Percentiles rank a stretch among this genome's conserved stretches.
Conservation (phyloP, 2,888 invertebrate genomes). For the Drepanosiphum platanoidis region DNA sequence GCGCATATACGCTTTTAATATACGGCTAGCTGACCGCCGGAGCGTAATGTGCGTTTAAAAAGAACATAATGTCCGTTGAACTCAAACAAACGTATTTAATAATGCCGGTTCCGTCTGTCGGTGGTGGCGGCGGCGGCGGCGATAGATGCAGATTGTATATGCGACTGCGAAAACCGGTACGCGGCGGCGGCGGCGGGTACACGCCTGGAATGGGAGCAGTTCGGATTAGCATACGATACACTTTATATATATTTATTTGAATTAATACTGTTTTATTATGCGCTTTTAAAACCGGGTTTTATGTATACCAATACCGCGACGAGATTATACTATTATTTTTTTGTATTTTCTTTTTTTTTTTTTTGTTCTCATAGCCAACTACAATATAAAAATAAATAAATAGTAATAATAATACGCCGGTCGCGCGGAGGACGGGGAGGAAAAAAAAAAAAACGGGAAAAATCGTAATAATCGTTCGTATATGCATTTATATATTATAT, state of each 20-base stretch:
- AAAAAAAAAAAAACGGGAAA: conserved; percentile 36
- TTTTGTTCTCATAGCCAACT: conserved; percentile 10
- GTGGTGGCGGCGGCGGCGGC: conserved; percentile 16
- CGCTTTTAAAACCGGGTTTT: conserved; percentile 55
- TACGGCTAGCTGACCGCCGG: not conserved
- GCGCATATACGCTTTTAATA: too few species aligned
- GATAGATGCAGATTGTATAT: conserved; percentile 19
- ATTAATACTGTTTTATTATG: conserved; percentile 56
- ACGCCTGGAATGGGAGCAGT: conserved; percentile 58
- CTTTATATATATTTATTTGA: conserved; percentile 10
- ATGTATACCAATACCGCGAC: conserved; percentile 39
- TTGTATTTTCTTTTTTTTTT: conserved; percentile 16
- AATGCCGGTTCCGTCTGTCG: conserved; percentile 42
- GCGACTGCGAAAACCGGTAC: conserved; percentile 43
- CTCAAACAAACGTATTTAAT: conserved; percentile 40
- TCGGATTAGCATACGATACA: conserved; percentile 61
- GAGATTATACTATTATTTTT: conserved; percentile 39
- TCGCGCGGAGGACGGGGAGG: not conserved
- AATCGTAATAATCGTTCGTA: conserved; percentile 41
- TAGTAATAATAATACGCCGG: not conserved
- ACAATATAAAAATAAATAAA: conserved; percentile 6
- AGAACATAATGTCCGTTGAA: conserved; percentile 42
- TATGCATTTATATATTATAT: not conserved
- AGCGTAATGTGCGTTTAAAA: not conserved
- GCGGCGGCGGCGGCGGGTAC: conserved; percentile 16